A percentile compares a stretch with the other conserved stretches of the same genome.
phyloP scores from a whole-genome alignment of 2,113 vertebrate genomes.

The Sylvia atricapilla region DNA sequence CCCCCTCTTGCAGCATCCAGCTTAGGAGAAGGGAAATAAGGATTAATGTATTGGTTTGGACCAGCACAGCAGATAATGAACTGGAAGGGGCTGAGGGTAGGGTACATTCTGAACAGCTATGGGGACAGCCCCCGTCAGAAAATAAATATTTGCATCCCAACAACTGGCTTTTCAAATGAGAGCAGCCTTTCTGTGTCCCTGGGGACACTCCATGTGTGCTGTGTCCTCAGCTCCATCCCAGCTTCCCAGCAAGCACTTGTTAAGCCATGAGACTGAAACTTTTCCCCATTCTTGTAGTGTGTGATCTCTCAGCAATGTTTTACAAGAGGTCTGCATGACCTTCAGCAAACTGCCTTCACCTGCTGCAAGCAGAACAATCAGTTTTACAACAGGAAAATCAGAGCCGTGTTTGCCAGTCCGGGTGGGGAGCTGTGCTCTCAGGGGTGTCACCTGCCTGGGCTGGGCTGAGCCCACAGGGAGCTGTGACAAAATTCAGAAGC shows the following conservation, averaged over 20 bases:
- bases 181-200: not conserved
- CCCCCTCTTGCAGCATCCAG: not conserved
- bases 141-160: not conserved
- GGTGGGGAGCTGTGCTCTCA: not conserved
- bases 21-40: not conserved
- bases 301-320: not conserved
- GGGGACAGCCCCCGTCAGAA: not conserved
- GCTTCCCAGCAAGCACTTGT: not conserved
- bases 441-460: not conserved
- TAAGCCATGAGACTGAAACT: not conserved
- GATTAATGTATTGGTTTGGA: not conserved
- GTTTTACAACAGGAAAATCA: not conserved
- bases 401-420: accelerated
- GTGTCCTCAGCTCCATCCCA: not conserved
- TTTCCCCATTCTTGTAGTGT: not conserved
- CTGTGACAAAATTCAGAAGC: not conserved
- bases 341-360: not conserved
- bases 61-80: not conserved
- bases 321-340: not conserved
- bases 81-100: not conserved
- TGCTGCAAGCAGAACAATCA: not conserved
- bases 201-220: not conserved
- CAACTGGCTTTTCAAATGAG: not conserved
- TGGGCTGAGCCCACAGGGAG: not conserved
- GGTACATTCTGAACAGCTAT: not conserved